These are phyloP conservation scores for Nothobranchius furzeri DNA, from an alignment of 2,113 vertebrate genomes.

Conservation along the genomic window DNA sequence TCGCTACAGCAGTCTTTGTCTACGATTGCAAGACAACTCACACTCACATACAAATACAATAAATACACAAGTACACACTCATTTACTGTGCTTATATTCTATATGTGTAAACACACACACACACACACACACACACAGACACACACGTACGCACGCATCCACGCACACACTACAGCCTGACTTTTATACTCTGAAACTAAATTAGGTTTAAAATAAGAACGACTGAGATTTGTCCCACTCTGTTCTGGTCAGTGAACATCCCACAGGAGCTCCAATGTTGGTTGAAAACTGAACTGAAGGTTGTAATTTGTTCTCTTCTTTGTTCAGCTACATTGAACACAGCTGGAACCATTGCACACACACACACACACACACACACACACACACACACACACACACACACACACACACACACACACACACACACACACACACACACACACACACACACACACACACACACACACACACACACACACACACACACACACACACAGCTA, in stretches of 20 bases:
- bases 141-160: too few species aligned
- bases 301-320: conserved; percentile 2
- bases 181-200: conserved; percentile 8
- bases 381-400: conserved; percentile 18
- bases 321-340: conserved; percentile 20
- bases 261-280: conserved; percentile 14
- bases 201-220: conserved; percentile 23
- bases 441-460: conserved; percentile 18
- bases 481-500: conserved; percentile 17
- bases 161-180: neutral
- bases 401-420: conserved; percentile 15
- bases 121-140: too few species aligned
- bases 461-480: conserved; percentile 5
- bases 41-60: neutral
- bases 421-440: conserved; percentile 12
- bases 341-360: conserved; percentile 21
- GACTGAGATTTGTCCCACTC: conserved; percentile 7
- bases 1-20: conserved; percentile 2
- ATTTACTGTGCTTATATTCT: too few species aligned
- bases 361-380: neutral
- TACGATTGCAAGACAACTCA: neutral
- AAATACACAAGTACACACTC: neutral
- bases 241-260: conserved; percentile 29
- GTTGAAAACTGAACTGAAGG: conserved; percentile 14
- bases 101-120: neutral